Conservation (phyloP, 2,888 invertebrate species). For the Allophyes oxyacanthae region DNA sequence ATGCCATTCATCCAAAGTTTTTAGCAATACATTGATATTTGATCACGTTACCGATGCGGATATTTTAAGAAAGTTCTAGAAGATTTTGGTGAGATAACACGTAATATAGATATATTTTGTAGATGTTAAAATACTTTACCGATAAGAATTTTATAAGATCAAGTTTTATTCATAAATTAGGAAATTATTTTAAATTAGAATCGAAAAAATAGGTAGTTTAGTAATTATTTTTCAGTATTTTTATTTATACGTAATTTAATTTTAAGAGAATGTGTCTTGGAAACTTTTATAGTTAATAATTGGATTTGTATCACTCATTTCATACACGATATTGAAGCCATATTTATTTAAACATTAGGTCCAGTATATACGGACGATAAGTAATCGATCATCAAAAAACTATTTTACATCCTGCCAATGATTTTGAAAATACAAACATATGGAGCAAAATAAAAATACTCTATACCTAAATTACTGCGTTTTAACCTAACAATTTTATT, state of each 20-base stretch:
- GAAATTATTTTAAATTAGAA: slow-evolving; percentile 15
- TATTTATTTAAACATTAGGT: slow-evolving; percentile 10
- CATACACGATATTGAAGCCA: slow-evolving; percentile 16
- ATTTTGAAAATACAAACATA: too few species aligned
- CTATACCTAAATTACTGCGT: too few species aligned
- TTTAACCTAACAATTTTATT: too few species aligned
- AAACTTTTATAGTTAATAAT: background rate
- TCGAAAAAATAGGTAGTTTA: slow-evolving; percentile 6
- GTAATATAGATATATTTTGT: slow-evolving; percentile 12
- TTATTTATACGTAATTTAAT: slow-evolving; percentile 28
- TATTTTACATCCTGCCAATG: background rate
- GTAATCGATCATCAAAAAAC: background rate
- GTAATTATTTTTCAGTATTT: slow-evolving; percentile 42
- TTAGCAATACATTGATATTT: slow-evolving; percentile 34
- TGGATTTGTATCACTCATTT: slow-evolving; percentile 5
- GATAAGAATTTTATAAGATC: background rate
- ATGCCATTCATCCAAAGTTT: slow-evolving; percentile 67
- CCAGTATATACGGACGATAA: too few species aligned
- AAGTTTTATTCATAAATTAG: slow-evolving; percentile 1
- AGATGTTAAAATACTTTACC: slow-evolving; percentile 1
- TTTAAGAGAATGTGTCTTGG: slow-evolving; percentile 9
- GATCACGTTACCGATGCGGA: slow-evolving; percentile 41
- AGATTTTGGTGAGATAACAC: slow-evolving; percentile 2
- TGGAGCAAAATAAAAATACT: too few species aligned
- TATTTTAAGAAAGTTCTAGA: slow-evolving; percentile 23